Base-by-base conservation (phyloP, 2,113 vertebrate species). In the Erythrocebus patas region DNA sequence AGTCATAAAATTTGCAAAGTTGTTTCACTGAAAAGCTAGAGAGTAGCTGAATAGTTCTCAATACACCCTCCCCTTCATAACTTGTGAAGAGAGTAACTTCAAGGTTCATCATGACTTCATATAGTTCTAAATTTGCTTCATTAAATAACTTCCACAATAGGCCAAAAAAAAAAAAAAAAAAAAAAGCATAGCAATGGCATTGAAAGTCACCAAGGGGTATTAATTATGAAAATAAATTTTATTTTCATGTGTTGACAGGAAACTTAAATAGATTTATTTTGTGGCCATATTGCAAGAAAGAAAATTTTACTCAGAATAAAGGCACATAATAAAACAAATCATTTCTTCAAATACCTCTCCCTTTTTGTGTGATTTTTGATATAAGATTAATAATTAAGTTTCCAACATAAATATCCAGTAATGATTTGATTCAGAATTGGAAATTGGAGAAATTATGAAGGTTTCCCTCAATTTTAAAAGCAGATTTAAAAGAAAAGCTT, bases 381-480 rank as follows among this genome's bases (percentile, higher is more conserved):
- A 93, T 32, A 72, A 97, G 59, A 96, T 93, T 92, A 89, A 81
- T 80, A 32, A 98, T 96, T 89, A 81, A 92, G 20, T 68, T 78
- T 90, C 94, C 16, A 87, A 70, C 72, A 84, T 89, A 88, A 52
- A 57, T 86, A 59, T 38, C 64, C 48, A 94, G 86, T 45, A 97
- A 97, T 82, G 97, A 95, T 61, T 80, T 95, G 95, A 96, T 97
- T 95, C 45, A 97, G 94, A 98, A 97, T 98, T 97, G 66, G 83
- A 98, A 97, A 94, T 61, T 93, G 70, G 73, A 96, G 57, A 95
- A 98, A 97, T 86, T 25, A 94, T 66, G 64, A 97, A 96, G 72
- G 40, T 96, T 89, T 81, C 93, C 98, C 92, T 96, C 57, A 96
- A 98, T 97, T 76, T 91, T 97, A 98, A 97, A 97, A 98, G 79